phyloP scores from a whole-genome alignment of 2,888 invertebrate genomes.

The Drosophila recens region DNA sequence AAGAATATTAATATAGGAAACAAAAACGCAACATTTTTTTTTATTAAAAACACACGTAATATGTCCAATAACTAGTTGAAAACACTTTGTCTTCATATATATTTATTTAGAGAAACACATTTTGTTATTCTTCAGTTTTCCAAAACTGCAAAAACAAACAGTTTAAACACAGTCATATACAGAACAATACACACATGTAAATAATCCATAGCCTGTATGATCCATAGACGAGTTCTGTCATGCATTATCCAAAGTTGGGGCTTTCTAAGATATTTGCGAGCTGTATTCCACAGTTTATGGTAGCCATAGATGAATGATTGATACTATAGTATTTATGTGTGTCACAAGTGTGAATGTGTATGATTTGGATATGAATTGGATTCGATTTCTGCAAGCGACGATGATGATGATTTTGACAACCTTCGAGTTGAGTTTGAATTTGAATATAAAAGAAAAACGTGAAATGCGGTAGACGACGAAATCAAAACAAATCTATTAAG shows the following conservation, averaged over 20 bases:
- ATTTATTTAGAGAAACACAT: too few relatives aligned
- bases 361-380: conserved; percentile 27
- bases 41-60: too few relatives aligned
- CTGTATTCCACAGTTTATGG: neutral
- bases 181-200: neutral
- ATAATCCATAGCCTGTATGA: neutral
- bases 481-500: conserved; percentile 31
- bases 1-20: too few relatives aligned
- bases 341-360: conserved; percentile 28
- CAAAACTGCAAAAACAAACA: neutral
- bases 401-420: conserved; percentile 32
- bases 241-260: neutral
- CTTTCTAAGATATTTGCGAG: neutral
- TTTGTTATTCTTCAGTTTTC: too few relatives aligned
- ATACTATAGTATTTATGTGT: conserved; percentile 14
- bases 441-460: conserved; percentile 64
- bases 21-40: too few relatives aligned
- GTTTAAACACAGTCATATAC: neutral
- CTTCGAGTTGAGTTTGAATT: conserved; percentile 52
- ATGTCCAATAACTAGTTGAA: too few relatives aligned
- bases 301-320: conserved; percentile 14
- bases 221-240: neutral
- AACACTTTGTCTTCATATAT: too few relatives aligned
- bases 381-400: conserved; percentile 44
- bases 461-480: conserved; percentile 64